Evolutionary conservation across 1,140 invertebrate genomes (phyloP).

Genomic region (Brachionus manjavacas): DNA sequence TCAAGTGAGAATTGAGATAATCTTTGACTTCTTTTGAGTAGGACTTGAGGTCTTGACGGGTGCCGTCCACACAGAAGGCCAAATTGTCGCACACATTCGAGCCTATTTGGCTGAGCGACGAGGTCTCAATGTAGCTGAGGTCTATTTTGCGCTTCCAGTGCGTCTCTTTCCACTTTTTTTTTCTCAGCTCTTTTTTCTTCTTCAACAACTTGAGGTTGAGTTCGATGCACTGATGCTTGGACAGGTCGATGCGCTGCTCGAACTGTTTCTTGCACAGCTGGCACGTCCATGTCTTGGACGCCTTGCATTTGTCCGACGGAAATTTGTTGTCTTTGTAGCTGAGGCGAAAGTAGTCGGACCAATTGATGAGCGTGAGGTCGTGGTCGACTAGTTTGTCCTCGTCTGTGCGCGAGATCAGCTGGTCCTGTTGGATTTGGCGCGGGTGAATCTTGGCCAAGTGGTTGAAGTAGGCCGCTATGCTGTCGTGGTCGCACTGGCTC

Average conservation of each 20-base stretch:
- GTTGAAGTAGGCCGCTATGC: not conserved
- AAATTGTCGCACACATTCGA: constrained; percentile 66
- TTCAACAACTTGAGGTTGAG: constrained; percentile 11
- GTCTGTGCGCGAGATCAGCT: not conserved
- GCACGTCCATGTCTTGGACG: constrained; percentile 31
- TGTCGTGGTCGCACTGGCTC: not conserved
- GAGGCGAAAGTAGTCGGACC: constrained; percentile 5
- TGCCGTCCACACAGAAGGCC: constrained; percentile 64
- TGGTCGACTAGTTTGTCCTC: not conserved
- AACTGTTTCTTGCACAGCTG: constrained; percentile 38
- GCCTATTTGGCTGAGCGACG: constrained; percentile 63
- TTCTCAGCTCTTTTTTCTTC: constrained; percentile 37
- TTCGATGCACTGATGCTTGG: constrained; percentile 38
- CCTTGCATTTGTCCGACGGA: not conserved
- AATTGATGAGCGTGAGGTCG: not conserved
- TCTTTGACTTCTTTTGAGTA: constrained; percentile 31
- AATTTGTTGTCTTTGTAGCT: not conserved
- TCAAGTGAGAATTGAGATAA: constrained; percentile 3
- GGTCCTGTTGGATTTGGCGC: not conserved
- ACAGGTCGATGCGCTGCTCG: constrained; percentile 15
- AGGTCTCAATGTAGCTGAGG: constrained; percentile 53
- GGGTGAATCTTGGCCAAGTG: not conserved
- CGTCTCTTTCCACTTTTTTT: constrained; percentile 46
- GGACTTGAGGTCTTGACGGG: constrained; percentile 53
- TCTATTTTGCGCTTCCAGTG: constrained; percentile 38